Conservation (phyloP, 2,113 vertebrate genomes). For the Hassar affinis region DNA sequence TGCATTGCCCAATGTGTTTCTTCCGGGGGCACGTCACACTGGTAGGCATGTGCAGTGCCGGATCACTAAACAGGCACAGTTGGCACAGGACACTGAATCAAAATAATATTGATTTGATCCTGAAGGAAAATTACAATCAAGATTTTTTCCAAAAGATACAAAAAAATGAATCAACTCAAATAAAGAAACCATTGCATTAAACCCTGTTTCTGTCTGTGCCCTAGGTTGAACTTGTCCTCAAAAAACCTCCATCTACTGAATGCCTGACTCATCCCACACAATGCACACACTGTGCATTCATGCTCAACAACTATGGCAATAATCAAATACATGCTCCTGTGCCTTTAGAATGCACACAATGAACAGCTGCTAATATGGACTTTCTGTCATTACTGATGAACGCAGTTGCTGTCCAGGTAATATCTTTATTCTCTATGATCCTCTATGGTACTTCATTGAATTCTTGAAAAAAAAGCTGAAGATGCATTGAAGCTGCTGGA, state of each 20-base stretch:
- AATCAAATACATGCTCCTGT: neutral
- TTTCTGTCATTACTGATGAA: neutral
- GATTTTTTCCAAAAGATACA: too few species aligned
- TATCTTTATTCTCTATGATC: neutral
- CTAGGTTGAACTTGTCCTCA: conserved; percentile 19
- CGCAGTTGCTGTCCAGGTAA: neutral
- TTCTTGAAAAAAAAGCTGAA: too few species aligned
- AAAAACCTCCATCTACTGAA: neutral
- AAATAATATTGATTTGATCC: too few species aligned
- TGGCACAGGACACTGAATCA: too few species aligned
- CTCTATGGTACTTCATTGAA: too few species aligned
- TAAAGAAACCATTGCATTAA: too few species aligned
- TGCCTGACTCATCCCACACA: neutral
- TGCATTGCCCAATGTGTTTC: neutral
- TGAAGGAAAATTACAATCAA: too few species aligned
- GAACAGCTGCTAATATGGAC: neutral
- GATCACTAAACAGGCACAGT: too few species aligned
- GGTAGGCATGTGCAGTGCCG: neutral
- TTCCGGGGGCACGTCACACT: neutral
- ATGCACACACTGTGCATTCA: neutral
- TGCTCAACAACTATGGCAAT: neutral
- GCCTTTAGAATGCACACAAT: neutral
- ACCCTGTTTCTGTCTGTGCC: conserved; percentile 2
- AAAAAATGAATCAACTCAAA: too few species aligned
- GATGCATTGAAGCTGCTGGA: too few species aligned